Conservation (phyloP, 2,888 invertebrate genomes). For the Eretmocerus hayati region DNA sequence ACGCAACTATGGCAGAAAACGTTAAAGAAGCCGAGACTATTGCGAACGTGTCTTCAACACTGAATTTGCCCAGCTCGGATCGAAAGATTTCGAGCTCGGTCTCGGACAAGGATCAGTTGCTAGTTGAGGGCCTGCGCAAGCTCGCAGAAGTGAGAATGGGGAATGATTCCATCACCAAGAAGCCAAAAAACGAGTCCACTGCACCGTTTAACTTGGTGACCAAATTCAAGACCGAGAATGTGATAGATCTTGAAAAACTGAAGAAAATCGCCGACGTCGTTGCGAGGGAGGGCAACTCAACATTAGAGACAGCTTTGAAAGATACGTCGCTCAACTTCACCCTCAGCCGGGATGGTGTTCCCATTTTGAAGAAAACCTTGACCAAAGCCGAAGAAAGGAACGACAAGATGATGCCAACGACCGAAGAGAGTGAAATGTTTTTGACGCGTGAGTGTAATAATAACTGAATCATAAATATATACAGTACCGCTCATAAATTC, state of each 20-base stretch:
- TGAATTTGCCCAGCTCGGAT: slow-evolving; percentile 27
- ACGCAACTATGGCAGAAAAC: not conserved
- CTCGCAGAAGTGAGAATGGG: slow-evolving; percentile 33
- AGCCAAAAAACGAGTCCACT: slow-evolving; percentile 8
- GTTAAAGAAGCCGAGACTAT: not conserved
- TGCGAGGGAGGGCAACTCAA: slow-evolving; percentile 31
- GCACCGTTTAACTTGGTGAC: not conserved
- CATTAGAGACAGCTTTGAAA: slow-evolving; percentile 10
- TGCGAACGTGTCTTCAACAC: slow-evolving; percentile 2
- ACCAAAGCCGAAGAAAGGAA: slow-evolving; percentile 49
- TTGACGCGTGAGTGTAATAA: slow-evolving; percentile 12
- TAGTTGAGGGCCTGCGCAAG: slow-evolving; percentile 35
- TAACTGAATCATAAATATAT: no score
- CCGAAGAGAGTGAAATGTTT: slow-evolving; percentile 23
- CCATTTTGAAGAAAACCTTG: slow-evolving; percentile 59
- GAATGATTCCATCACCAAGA: slow-evolving; percentile 20
- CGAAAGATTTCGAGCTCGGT: slow-evolving; percentile 30
- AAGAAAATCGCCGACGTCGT: slow-evolving; percentile 37
- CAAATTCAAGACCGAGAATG: slow-evolving; percentile 2
- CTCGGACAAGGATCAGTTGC: slow-evolving; percentile 28
- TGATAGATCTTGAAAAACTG: slow-evolving; percentile 33
- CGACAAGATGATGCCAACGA: slow-evolving; percentile 30
- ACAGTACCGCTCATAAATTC: no score
- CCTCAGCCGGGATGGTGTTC: slow-evolving; percentile 59
- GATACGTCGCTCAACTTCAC: slow-evolving; percentile 48